These are phyloP conservation scores for Lerema accius DNA, from an alignment of 1,140 invertebrate species.

Conservation along the genomic window DNA sequence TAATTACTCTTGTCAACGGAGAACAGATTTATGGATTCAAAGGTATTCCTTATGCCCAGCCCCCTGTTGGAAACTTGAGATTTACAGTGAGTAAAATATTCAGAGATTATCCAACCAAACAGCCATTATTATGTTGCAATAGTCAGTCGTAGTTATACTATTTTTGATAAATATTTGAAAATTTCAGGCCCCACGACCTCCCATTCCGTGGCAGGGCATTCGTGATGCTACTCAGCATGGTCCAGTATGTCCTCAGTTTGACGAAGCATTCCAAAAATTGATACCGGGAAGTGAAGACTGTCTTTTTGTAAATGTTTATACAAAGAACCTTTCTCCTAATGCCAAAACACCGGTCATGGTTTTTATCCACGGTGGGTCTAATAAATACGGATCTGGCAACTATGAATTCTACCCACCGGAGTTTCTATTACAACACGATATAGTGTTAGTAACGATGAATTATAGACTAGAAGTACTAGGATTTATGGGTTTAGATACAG, in stretches of 20 bases:
- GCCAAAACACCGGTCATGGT: slow-evolving; percentile 83
- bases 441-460: slow-evolving; percentile 39
- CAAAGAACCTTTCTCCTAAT: slow-evolving; percentile 37
- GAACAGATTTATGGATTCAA: too few species aligned
- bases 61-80: slow-evolving; percentile 72
- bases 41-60: slow-evolving; percentile 58
- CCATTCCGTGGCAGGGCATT: slow-evolving; percentile 45
- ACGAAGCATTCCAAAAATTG: slow-evolving; percentile 32
- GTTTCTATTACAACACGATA: slow-evolving; percentile 38
- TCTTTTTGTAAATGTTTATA: slow-evolving; percentile 82
- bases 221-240: slow-evolving; percentile 50
- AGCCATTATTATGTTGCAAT: too few species aligned
- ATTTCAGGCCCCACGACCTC: slow-evolving; percentile 52
- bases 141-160: too few species aligned
- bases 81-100: slow-evolving; percentile 59
- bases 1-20: too few species aligned
- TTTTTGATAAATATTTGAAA: slow-evolving; percentile 13
- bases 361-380: slow-evolving; percentile 85
- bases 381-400: slow-evolving; percentile 48
- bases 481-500: slow-evolving; percentile 83
- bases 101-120: too few species aligned
- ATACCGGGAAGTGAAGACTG: slow-evolving; percentile 82
- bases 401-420: slow-evolving; percentile 38
- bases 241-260: slow-evolving; percentile 46
- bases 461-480: slow-evolving; percentile 67